Evolutionary conservation across 1,140 invertebrate genomes (phyloP).

Genomic region (Microplitis demolitor): DNA sequence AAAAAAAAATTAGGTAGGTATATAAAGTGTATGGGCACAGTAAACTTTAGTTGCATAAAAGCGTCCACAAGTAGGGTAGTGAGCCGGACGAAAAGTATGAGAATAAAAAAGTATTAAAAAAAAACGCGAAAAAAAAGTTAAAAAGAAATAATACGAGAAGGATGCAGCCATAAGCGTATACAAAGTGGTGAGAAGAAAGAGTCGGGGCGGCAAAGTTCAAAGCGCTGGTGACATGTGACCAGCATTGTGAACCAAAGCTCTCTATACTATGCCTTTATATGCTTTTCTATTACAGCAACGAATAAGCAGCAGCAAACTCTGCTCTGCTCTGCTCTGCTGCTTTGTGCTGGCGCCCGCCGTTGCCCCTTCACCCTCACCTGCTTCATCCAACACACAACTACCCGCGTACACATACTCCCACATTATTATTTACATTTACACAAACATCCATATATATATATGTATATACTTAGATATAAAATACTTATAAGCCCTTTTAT

Average conservation of each 20-base stretch:
- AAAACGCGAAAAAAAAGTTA: background rate
- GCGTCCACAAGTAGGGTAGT: too few relatives aligned
- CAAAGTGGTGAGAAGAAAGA: conserved; percentile 23
- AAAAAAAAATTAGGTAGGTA: too few relatives aligned
- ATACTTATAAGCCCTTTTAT: too few relatives aligned
- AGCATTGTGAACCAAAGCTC: conserved; percentile 28
- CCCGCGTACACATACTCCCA: background rate
- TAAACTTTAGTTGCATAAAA: too few relatives aligned
- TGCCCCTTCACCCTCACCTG: background rate
- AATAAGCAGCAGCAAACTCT: conserved; percentile 2
- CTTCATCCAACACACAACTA: background rate
- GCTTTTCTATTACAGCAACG: conserved; percentile 28
- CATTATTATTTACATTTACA: background rate
- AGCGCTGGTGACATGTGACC: conserved; percentile 33
- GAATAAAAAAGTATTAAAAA: background rate
- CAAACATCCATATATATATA: background rate
- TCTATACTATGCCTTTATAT: conserved; percentile 22
- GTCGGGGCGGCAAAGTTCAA: conserved; percentile 27
- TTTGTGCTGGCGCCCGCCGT: conserved; percentile 22
- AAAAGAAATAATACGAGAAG: background rate
- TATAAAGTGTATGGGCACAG: too few relatives aligned
- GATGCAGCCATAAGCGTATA: background rate
- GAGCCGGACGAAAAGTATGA: too few relatives aligned
- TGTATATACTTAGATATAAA: too few relatives aligned
- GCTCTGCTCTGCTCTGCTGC: background rate